Percentiles rank a stretch among this genome's conserved stretches.
Evolutionary conservation across 2,888 invertebrate genomes (phyloP).

Genomic region (Empis stercorea): DNA sequence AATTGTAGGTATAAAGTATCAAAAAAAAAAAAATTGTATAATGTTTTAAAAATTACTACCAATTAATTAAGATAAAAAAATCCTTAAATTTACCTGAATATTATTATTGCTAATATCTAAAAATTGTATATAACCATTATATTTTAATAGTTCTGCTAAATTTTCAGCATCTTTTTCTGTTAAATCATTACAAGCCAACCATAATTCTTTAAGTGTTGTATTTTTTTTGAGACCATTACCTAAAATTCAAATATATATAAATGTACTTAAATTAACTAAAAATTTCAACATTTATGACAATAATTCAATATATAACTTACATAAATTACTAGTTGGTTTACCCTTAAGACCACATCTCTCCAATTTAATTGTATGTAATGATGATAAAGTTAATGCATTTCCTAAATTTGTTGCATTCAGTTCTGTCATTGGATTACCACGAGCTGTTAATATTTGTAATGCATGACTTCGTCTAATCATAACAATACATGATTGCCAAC

Average conservation of each 20-base stretch:
- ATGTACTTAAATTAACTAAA: no score
- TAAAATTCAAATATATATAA: constrained; percentile 30
- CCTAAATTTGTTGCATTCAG: constrained; percentile 51
- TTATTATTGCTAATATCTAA: constrained; percentile 66
- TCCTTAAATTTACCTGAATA: constrained; percentile 41
- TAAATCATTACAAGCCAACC: constrained; percentile 71
- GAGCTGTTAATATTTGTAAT: constrained; percentile 29
- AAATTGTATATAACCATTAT: constrained; percentile 62
- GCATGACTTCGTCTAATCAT: constrained; percentile 34
- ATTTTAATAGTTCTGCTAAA: constrained; percentile 57
- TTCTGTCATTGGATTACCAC: constrained; percentile 33
- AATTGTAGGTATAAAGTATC: no score
- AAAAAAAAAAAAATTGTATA: no score
- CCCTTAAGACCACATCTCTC: constrained; percentile 65
- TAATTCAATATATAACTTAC: constrained; percentile 38
- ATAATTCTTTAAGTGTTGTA: constrained; percentile 60
- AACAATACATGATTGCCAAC: constrained; percentile 64
- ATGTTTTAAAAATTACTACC: no score
- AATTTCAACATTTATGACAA: background rate
- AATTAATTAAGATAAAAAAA: no score
- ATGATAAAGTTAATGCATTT: constrained; percentile 53
- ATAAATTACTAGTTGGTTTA: constrained; percentile 58
- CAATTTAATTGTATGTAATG: constrained; percentile 60
- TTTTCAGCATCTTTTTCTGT: constrained; percentile 62
- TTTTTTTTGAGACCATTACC: constrained; percentile 71